Evolutionary conservation across 2,113 vertebrate species (phyloP), one percentile per base, ranked within the genome.

Genomic region (Paratilapia polleni): DNA sequence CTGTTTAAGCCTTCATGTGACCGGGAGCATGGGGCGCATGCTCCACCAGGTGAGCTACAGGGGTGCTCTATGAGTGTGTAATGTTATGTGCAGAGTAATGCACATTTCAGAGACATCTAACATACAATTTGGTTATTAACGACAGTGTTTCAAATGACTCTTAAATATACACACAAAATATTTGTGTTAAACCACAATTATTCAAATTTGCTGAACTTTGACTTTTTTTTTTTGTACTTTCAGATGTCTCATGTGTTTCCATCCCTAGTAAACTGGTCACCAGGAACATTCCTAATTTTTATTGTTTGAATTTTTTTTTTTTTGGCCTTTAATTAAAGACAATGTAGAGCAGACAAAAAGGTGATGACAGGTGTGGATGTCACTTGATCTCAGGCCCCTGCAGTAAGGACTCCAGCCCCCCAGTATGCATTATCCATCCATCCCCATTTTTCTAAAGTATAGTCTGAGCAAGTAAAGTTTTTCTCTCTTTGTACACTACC

Each of bases 221-320:
- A n/a, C n/a, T n/a, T n/a, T n/a, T n/a, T n/a, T n/a, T n/a, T n/a
- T n/a, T n/a, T n/a, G n/a, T 43, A 43, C 41, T 43, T 43, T 43
- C 41, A 43, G 3, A 43, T 12, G 41, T 43, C 41, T 43, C 41
- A 12, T 12, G 11, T 43, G 41, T 43, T 43, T 13, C 41, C 41
- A 11, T 43, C 41, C 41, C 11, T 43, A 43, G 4, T 13, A 12
- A 43, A 12, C 41, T 43, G 0, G 20, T 9, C 4, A 2, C 0
- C 6, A 22, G 38, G 20, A 41, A 64, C 4, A 0, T 0, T 8
- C n/a, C 6, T 15, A 36, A 0, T 64, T 41, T 64, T 8, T 22
- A 64, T 5, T 22, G 14, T 64, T 15, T 41, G 0, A 22, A 22
- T 64, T 3, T 1, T 41, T 41, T 36, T 64, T 22, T 64, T 19